Percentiles rank a stretch among this genome's conserved stretches.
Evolutionary conservation across 2,888 invertebrate species (phyloP).

Genomic region (Torymus auratus): DNA sequence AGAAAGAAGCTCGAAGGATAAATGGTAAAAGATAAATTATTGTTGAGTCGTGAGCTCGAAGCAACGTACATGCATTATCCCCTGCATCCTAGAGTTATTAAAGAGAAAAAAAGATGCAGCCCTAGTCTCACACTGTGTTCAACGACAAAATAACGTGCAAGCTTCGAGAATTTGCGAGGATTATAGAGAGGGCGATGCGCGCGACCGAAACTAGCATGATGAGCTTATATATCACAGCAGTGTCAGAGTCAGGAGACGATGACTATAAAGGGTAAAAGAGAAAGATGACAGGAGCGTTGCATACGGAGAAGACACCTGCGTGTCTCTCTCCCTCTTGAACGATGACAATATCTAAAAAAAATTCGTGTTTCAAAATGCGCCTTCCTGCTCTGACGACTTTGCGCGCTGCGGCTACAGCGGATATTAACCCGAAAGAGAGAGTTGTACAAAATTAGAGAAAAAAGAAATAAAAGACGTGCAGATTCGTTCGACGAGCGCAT

Average conservation of each 20-base stretch:
- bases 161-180: constrained; percentile 27
- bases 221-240: constrained; percentile 31
- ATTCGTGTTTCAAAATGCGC: constrained; percentile 39
- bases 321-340: constrained; percentile 40
- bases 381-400: constrained; percentile 30
- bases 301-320: background rate
- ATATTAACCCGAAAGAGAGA: background rate
- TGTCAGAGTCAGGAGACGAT: constrained; percentile 4
- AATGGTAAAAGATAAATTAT: constrained; percentile 18
- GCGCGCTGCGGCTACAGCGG: too few species aligned
- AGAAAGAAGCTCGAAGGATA: background rate
- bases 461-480: constrained; percentile 31
- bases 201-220: constrained; percentile 32
- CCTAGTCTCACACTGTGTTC: constrained; percentile 30
- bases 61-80: constrained; percentile 8
- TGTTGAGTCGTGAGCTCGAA: constrained; percentile 13
- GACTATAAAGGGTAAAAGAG: background rate
- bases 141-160: constrained; percentile 17
- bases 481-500: constrained; percentile 56
- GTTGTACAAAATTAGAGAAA: constrained; percentile 48
- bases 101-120: background rate
- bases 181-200: constrained; percentile 8
- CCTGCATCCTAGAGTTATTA: constrained; percentile 5
- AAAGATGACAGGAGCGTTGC: background rate
- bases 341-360: constrained; percentile 55